A percentile compares a stretch with the other conserved stretches of the same genome.
Evolutionary conservation across 2,113 vertebrate genomes (phyloP).

Genomic region (Lipotes vexillifer): DNA sequence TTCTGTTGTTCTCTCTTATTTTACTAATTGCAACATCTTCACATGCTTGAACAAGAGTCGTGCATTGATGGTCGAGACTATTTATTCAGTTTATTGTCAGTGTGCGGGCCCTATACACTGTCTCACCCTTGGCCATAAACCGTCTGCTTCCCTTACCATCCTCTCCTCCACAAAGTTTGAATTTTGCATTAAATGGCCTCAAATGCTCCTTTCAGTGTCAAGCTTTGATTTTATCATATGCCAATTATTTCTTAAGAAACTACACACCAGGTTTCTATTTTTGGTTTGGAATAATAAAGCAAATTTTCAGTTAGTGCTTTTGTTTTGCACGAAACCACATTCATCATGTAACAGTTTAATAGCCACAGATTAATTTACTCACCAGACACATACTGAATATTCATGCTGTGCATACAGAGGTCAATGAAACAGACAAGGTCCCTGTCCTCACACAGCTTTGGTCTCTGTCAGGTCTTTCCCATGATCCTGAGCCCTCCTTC

Average conservation of each 20-base stretch:
- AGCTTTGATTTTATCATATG: not conserved
- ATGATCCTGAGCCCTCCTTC: fast-evolving
- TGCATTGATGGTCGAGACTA: not conserved
- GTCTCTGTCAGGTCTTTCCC: not conserved
- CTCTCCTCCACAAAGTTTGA: not conserved
- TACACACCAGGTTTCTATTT: not conserved
- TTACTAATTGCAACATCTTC: not conserved
- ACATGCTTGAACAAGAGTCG: not conserved
- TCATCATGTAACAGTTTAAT: not conserved
- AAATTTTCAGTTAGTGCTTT: not conserved
- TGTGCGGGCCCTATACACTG: not conserved
- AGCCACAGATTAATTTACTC: not conserved
- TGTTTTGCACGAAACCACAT: not conserved
- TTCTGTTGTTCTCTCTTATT: not conserved
- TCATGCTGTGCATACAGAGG: not conserved
- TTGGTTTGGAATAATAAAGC: slow-evolving; percentile 9
- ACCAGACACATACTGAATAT: not conserved
- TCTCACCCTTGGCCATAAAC: not conserved
- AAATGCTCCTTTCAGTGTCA: not conserved
- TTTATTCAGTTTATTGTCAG: not conserved
- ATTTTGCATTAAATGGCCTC: not conserved
- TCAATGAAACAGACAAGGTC: fast-evolving
- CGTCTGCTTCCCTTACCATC: not conserved
- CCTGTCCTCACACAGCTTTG: not conserved
- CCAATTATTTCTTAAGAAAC: slow-evolving; percentile 29